Evolutionary conservation across 2,888 invertebrate species (phyloP).

Genomic region (Ceraclea dissimilis): DNA sequence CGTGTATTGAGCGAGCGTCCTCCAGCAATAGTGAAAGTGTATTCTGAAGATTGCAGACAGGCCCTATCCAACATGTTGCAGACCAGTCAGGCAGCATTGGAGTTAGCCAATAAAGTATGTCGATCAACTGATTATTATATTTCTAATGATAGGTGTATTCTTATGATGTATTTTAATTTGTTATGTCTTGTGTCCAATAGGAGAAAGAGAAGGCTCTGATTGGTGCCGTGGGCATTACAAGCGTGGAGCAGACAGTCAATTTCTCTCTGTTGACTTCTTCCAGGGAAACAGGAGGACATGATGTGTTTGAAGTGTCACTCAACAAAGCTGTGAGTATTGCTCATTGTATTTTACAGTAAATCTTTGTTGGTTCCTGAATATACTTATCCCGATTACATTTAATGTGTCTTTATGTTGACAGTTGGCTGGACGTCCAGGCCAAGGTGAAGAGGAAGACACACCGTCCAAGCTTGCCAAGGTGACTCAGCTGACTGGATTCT

Average conservation of each 20-base stretch:
- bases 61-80: slow-evolving; percentile 77
- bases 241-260: slow-evolving; percentile 40
- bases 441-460: slow-evolving; percentile 43
- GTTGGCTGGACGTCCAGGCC: slow-evolving; percentile 28
- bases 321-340: slow-evolving; percentile 22
- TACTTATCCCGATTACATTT: not conserved
- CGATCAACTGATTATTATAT: not conserved
- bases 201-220: slow-evolving; percentile 27
- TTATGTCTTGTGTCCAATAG: slow-evolving; percentile 11
- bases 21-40: slow-evolving; percentile 60
- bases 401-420: not conserved
- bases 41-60: slow-evolving; percentile 64
- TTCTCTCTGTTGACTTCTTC: slow-evolving; percentile 37
- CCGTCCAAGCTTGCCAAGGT: slow-evolving; percentile 63
- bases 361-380: not conserved
- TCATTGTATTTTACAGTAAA: not conserved
- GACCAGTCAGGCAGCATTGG: slow-evolving; percentile 46
- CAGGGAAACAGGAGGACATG: slow-evolving; percentile 49
- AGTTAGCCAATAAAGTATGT: slow-evolving; percentile 22
- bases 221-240: slow-evolving; percentile 23
- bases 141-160: not conserved
- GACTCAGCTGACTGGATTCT: slow-evolving; percentile 96
- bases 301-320: slow-evolving; percentile 92
- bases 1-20: slow-evolving; percentile 64
- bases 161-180: not conserved